Evolutionary conservation across 2,888 invertebrate genomes (phyloP).

Genomic region (Cryptophagus acutangulus): DNA sequence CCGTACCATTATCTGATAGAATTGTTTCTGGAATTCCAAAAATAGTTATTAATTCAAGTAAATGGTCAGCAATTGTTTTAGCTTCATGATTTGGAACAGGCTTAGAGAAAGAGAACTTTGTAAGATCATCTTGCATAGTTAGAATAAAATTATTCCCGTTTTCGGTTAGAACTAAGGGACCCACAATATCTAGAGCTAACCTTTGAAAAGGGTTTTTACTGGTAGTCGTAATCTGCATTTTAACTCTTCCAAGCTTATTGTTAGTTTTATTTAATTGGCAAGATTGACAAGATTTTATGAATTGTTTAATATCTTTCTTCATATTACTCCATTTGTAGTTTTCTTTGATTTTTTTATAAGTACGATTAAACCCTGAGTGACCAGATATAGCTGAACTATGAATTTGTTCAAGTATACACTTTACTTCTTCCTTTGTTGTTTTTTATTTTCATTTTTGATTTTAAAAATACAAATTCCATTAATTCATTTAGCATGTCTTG

Average conservation of each 20-base stretch:
- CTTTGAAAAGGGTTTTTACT: conserved; percentile 32
- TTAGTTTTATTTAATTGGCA: conserved; percentile 31
- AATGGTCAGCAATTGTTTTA: conserved; percentile 32
- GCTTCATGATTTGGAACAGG: conserved; percentile 33
- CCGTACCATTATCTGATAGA: conserved; percentile 41
- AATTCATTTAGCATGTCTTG: no score
- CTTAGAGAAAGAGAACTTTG: conserved; percentile 20
- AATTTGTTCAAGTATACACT: conserved; percentile 8
- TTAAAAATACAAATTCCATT: no score
- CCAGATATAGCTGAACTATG: conserved; percentile 4
- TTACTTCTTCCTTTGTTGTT: conserved; percentile 1
- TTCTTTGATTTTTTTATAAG: conserved; percentile 22
- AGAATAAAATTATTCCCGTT: conserved; percentile 29
- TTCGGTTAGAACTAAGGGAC: conserved; percentile 31
- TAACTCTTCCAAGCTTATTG: conserved; percentile 22
- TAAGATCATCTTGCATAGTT: conserved; percentile 26
- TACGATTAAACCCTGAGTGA: conserved; percentile 15
- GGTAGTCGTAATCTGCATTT: conserved; percentile 38
- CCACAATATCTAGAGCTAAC: conserved; percentile 33
- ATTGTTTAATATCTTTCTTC: conserved; percentile 22
- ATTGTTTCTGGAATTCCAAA: conserved; percentile 40
- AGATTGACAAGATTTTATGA: conserved; percentile 18
- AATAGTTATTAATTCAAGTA: conserved; percentile 35
- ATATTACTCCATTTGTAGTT: conserved; percentile 22
- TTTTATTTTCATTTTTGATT: no score